These are phyloP conservation scores for Otocyon megalotis DNA, from an alignment of 2,113 vertebrate genomes.

Conservation along the genomic window DNA sequence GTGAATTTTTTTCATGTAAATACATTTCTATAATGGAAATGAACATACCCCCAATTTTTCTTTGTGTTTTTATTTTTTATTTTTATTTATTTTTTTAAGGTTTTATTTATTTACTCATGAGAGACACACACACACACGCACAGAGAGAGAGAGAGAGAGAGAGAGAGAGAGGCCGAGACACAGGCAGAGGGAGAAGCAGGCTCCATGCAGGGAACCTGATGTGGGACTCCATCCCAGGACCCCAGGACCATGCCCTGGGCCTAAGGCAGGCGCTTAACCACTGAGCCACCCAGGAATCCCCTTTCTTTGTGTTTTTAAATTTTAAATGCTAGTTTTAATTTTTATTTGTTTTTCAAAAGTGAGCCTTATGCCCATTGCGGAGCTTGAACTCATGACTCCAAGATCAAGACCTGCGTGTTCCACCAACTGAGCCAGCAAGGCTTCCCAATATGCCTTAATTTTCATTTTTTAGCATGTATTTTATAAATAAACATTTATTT, in stretches of 20 bases:
- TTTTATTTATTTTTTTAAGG: too few relatives aligned
- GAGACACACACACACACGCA: too few relatives aligned
- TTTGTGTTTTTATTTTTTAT: not conserved
- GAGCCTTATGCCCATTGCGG: not conserved
- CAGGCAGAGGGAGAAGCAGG: too few relatives aligned
- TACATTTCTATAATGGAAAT: slow-evolving; percentile 21
- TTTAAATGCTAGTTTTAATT: not conserved
- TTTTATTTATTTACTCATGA: too few relatives aligned
- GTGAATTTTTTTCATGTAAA: not conserved
- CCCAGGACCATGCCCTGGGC: too few relatives aligned
- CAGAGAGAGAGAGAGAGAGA: too few relatives aligned
- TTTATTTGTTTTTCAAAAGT: not conserved
- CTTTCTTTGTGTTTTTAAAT: not conserved
- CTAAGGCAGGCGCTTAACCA: too few relatives aligned
- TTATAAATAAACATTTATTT: not conserved
- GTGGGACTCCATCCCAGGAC: too few relatives aligned
- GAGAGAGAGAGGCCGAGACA: too few relatives aligned
- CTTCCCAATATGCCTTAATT: not conserved
- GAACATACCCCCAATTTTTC: not conserved
- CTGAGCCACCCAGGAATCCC: too few relatives aligned
- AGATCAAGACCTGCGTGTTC: not conserved
- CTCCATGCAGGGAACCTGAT: too few relatives aligned
- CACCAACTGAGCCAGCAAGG: not conserved
- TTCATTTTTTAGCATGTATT: not conserved
- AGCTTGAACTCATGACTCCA: not conserved